Base-by-base conservation (phyloP, 2,113 vertebrate species). In the Otis tarda region DNA sequence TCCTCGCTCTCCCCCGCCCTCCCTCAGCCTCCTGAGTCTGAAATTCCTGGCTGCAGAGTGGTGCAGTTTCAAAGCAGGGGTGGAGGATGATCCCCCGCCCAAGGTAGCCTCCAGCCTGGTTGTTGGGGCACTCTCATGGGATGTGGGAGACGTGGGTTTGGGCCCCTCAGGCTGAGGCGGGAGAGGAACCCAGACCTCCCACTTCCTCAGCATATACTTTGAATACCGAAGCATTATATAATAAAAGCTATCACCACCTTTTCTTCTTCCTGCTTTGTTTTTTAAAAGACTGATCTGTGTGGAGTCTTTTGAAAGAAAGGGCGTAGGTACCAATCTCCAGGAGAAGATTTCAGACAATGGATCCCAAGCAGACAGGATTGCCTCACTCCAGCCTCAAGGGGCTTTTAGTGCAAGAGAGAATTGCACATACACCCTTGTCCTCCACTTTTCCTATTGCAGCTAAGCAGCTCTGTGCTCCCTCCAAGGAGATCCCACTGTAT, bases 241-340 rank as follows among this genome's bases (percentile, higher is more conserved):
- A 96, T 95, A 94, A 95, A 95, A 96, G 93, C 93, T 93, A 94
- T 96, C 94, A 94, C 85, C 95, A 95, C 96, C 96, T 97, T 96
- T 96, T 97, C 94, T 97, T 96, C 94, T 96, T 96, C 95, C 96
- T 96, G 95, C 96, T 97, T 96, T 97, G 96, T 96, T 96, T 96
- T 97, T 93, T 59, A 77, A 80, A 94, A 91, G 93, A 57, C 89
- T 57, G 90, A 96, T 95, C 93, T 95, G 61, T 76, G 84, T 80
- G 81, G 87, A 95, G 91, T 74, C 95, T 97, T 96, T 96, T 97
- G 95, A 97, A 97, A 97, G 92, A 95, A 94, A 97, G 94, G 94
- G 95, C 92, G 93, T 96, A 97, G 96, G 95, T 97, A 96, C 94
- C 95, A 85, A 96, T 95, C 95, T 95, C 68, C 90, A 95, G 59